Evolutionary conservation across 2,888 invertebrate genomes (phyloP).

Genomic region (Oxyscelio sp.): DNA sequence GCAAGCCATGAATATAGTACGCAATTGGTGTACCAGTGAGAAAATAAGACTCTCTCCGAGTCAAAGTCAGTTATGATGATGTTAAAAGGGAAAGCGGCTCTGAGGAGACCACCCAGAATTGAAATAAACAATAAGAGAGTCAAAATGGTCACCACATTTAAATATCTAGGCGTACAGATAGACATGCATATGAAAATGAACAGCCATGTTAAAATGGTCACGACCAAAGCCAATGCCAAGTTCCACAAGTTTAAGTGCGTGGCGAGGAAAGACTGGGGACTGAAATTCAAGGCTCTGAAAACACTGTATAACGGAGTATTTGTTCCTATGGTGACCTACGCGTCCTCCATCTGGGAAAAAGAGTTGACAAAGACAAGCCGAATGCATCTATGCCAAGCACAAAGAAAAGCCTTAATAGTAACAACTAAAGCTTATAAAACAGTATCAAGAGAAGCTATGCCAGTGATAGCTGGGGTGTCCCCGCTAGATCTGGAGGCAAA

Average conservation of each 20-base stretch:
- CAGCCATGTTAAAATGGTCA: no score
- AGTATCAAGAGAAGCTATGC: conserved; percentile 22
- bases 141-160: not conserved
- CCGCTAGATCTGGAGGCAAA: conserved; percentile 9
- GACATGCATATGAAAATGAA: conserved; percentile 40
- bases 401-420: conserved; percentile 34
- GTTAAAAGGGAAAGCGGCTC: conserved; percentile 22
- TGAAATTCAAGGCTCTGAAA: no score
- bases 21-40: conserved; percentile 9
- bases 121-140: not conserved
- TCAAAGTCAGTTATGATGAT: conserved; percentile 37
- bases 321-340: conserved; percentile 67
- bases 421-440: conserved; percentile 26
- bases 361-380: not conserved
- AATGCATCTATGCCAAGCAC: no score
- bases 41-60: conserved; percentile 44
- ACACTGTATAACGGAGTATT: no score
- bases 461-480: conserved; percentile 21
- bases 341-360: no score
- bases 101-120: not conserved
- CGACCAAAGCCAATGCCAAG: conserved; percentile 1
- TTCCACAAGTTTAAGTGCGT: conserved; percentile 18
- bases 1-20: not conserved
- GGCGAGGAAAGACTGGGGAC: no score
- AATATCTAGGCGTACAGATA: conserved; percentile 44